Evolutionary conservation across 2,797 vertebrate species (phyloP), one percentile per base, ranked within the genome.

Genomic region (Xerus rutilus): DNA sequence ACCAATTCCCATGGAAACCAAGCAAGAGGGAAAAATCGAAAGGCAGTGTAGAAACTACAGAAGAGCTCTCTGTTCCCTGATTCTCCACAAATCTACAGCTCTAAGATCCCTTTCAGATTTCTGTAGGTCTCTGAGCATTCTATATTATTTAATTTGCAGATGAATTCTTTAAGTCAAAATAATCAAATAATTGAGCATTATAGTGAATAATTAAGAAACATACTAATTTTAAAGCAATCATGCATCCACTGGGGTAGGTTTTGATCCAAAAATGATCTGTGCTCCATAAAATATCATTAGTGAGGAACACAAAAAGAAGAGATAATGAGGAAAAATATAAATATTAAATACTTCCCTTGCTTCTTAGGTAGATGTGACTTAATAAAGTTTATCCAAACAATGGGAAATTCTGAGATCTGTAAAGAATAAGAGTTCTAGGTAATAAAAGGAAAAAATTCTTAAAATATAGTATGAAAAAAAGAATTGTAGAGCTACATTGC

Each of bases 1-100:
- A 85, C 89, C 82, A 86, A 85, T 97, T 96, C 77, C 95, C 94
- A 97, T 97, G 94, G 96, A 97, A 98, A 97, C 93, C 84, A 94
- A 96, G 87, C 54, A 91, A 91, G 94, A 67, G 81, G 54, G 54
- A 28, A 89, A 73, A 72, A 85, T 88, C 0, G 0, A 96, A 97
- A 97, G 21, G 30, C 83, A 87, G n/a, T 39, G 21, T 52, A 39
- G 49, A 91, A 94, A 78, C 78, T 94, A 59, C 74, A 72, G 43
- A 88, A 86, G 74, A 93, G 76, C 83, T 91, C 45, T 54, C 73
- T 45, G 64, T n/a, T 39, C 78, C 73, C 90, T 59, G n/a, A 84
- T 72, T 96, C 62, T 93, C 52, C 86, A 32, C 69, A 94, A 39
- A 84, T 5, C 21, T 84, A 32, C 7, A 94, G 39, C 86, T 81